phyloP scores from a whole-genome alignment of 2,797 vertebrate genomes.

The Poecilia picta region DNA sequence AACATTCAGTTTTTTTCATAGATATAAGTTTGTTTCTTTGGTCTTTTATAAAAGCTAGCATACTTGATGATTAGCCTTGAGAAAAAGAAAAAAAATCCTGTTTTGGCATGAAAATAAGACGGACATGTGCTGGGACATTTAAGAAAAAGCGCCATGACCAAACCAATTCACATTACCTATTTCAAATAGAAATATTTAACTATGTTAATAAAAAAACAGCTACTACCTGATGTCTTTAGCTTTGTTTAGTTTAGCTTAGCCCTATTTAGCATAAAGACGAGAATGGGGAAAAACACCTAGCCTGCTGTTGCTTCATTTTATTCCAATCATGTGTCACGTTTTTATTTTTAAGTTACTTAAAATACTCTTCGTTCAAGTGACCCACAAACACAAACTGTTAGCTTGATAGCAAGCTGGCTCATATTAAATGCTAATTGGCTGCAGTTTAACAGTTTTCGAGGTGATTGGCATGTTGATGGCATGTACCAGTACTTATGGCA shows the following conservation, averaged over 20 bases:
- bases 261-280: constrained; percentile 10
- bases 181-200: neutral
- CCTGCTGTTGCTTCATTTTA: neutral
- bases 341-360: neutral
- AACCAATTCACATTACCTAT: neutral
- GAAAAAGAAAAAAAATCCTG: constrained; percentile 10
- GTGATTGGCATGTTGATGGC: neutral
- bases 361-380: neutral
- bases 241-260: constrained; percentile 6
- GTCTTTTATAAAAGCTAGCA: constrained; percentile 63
- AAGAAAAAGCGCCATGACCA: neutral
- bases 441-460: neutral
- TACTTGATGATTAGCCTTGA: constrained; percentile 61
- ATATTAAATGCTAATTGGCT: neutral
- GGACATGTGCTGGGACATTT: neutral
- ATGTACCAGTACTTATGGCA: neutral
- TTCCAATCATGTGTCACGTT: neutral
- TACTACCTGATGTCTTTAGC: constrained; percentile 3
- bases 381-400: neutral
- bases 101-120: constrained; percentile 36
- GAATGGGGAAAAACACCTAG: neutral
- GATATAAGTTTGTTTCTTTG: constrained; percentile 54
- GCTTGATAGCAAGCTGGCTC: neutral
- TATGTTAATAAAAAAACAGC: neutral
- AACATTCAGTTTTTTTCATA: constrained; percentile 15